Percentiles rank a stretch among this genome's conserved stretches.
These are phyloP conservation scores for Spizaetus ornatus DNA, from an alignment of 2,113 vertebrate genomes.

Conservation along the genomic window DNA sequence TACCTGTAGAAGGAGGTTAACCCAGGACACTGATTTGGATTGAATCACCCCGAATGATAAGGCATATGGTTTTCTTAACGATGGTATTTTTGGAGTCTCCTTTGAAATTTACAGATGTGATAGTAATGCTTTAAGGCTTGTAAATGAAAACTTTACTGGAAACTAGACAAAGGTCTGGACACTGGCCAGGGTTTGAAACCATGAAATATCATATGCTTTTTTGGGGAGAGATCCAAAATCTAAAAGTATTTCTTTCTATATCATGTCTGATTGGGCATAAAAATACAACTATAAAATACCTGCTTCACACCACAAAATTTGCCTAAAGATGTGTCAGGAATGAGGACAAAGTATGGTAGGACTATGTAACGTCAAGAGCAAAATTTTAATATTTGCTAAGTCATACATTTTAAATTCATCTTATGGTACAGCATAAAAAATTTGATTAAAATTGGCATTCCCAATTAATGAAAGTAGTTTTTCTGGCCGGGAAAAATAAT, in stretches of 20 bases:
- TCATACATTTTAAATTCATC: neutral
- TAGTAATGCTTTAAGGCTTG: neutral
- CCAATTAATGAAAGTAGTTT: neutral
- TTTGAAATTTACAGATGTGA: neutral
- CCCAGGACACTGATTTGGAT: neutral
- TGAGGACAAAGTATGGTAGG: neutral
- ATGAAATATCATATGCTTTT: neutral
- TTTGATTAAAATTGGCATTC: neutral
- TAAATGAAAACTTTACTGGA: neutral
- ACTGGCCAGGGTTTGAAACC: neutral
- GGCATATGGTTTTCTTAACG: neutral
- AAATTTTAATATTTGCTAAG: neutral
- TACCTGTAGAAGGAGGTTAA: neutral
- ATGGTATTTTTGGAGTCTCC: neutral
- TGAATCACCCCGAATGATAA: neutral
- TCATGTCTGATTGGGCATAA: neutral
- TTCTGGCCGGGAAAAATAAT: neutral
- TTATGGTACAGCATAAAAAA: neutral
- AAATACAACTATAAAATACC: neutral
- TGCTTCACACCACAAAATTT: neutral
- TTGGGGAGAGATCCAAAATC: neutral
- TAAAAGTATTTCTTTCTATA: neutral
- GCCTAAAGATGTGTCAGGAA: neutral
- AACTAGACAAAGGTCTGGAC: neutral
- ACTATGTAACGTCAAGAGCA: neutral